Conservation (phyloP, 2,113 vertebrate genomes). For the Neodontobutis hainanensis region DNA sequence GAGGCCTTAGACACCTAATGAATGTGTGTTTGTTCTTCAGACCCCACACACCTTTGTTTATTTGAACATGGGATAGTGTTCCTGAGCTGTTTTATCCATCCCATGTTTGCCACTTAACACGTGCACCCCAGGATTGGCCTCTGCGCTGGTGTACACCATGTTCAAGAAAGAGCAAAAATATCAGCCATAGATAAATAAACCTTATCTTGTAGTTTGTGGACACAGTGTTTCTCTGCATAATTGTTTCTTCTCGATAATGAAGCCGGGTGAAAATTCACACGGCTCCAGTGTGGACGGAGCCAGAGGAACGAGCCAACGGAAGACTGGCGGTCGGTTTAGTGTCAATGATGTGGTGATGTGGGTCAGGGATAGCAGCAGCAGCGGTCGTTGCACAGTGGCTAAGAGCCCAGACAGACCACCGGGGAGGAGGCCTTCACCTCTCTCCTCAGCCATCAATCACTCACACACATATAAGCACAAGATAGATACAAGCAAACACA, state of each 20-base stretch:
- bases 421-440: slow-evolving; percentile 68
- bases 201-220: slow-evolving; percentile 65
- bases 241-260: slow-evolving; percentile 57
- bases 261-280: slow-evolving; percentile 64
- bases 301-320: slow-evolving; percentile 64
- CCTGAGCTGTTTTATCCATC: slow-evolving; percentile 76
- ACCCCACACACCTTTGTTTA: slow-evolving; percentile 80
- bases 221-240: slow-evolving; percentile 57
- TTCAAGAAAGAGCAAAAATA: slow-evolving; percentile 30
- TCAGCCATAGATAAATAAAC: slow-evolving; percentile 63
- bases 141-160: slow-evolving; percentile 10
- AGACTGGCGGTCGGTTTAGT: slow-evolving; percentile 74
- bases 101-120: slow-evolving; percentile 76
- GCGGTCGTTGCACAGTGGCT: slow-evolving; percentile 77
- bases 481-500: slow-evolving; percentile 67
- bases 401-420: slow-evolving; percentile 77
- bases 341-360: slow-evolving; percentile 74
- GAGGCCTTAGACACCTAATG: slow-evolving; percentile 69
- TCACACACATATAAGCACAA: slow-evolving; percentile 59
- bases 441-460: slow-evolving; percentile 73
- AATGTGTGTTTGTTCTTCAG: slow-evolving; percentile 79
- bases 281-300: slow-evolving; percentile 45
- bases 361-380: slow-evolving; percentile 76
- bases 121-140: slow-evolving; percentile 54
- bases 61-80: slow-evolving; percentile 80